These are phyloP conservation scores for Oenanthe melanoleuca DNA, from an alignment of 2,113 vertebrate species.

Conservation along the genomic window DNA sequence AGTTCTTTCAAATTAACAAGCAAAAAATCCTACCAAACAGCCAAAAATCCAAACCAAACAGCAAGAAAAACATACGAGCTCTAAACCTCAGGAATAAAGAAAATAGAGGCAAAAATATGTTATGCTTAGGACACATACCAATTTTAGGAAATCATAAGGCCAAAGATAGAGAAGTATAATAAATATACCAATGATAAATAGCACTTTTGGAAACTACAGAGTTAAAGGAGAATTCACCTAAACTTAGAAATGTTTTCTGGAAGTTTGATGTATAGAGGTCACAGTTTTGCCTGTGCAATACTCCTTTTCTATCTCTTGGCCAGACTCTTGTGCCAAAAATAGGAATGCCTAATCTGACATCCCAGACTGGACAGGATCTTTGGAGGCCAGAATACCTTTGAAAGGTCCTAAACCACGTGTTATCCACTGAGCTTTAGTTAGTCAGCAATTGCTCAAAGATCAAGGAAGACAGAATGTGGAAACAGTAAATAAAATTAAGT, in stretches of 20 bases:
- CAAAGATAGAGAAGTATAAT: neutral
- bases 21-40: neutral
- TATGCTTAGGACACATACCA: neutral
- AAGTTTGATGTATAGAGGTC: neutral
- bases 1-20: neutral
- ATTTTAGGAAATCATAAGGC: neutral
- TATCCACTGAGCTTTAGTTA: neutral
- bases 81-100: neutral
- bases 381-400: neutral
- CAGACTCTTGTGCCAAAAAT: neutral
- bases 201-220: neutral
- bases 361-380: neutral
- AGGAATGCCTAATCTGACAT: neutral
- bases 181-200: neutral
- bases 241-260: neutral
- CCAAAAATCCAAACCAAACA: neutral
- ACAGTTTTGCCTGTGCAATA: neutral
- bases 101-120: neutral
- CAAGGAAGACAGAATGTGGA: neutral
- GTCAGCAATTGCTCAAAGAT: neutral
- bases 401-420: rapidly evolving
- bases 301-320: neutral
- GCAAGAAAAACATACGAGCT: neutral
- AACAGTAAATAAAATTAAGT: neutral
- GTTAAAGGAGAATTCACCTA: neutral